Evolutionary conservation across 2,888 invertebrate genomes (phyloP).

Genomic region (Bursaphelenchus okinawaensis): DNA sequence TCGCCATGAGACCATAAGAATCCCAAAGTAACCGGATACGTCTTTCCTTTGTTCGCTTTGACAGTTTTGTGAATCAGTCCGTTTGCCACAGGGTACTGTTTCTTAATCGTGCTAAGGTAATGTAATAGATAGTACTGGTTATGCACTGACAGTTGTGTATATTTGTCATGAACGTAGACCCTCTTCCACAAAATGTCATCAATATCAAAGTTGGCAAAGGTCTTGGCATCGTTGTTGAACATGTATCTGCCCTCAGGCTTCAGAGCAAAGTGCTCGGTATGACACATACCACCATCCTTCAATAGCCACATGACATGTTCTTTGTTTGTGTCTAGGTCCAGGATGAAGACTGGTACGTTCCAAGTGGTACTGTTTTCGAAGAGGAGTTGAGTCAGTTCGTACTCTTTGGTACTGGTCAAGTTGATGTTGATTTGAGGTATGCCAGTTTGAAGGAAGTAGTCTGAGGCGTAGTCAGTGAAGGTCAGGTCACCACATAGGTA

Average conservation of each 20-base stretch:
- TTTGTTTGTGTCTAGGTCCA: background rate
- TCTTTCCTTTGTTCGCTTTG: background rate
- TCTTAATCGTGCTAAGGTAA: background rate
- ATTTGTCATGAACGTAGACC: background rate
- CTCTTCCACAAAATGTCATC: background rate
- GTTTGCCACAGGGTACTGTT: background rate
- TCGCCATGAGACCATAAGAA: background rate
- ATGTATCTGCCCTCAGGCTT: background rate
- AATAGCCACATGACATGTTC: background rate
- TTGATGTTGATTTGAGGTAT: background rate
- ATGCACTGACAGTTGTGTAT: background rate
- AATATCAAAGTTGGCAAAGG: background rate
- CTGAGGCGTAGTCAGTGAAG: background rate
- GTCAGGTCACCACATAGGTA: constrained; percentile 2
- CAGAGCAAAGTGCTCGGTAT: background rate
- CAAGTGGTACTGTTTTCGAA: background rate
- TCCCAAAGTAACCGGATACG: background rate
- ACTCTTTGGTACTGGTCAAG: background rate
- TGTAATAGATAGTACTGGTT: background rate
- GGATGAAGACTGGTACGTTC: constrained; percentile 10
- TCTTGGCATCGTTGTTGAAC: background rate
- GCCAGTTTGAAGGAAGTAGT: constrained; percentile 3
- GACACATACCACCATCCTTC: constrained; percentile 1
- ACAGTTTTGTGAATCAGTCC: background rate
- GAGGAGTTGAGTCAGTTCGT: background rate